Evolutionary conservation across 2,113 vertebrate genomes (phyloP).

Genomic region (Calidris pugnax): DNA sequence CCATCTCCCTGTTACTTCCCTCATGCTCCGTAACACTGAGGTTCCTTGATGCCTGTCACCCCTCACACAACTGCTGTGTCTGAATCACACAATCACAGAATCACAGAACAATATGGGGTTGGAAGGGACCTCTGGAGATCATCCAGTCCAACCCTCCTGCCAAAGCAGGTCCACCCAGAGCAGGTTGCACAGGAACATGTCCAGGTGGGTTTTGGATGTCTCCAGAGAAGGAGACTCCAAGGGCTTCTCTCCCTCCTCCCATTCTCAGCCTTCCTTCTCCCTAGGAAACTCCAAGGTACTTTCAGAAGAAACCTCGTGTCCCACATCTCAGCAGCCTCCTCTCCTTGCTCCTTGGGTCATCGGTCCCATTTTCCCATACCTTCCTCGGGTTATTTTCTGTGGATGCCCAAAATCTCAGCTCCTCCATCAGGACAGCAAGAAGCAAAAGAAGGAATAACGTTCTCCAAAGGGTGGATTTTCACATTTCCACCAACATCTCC

Average conservation of each 20-base stretch:
- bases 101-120: too few species aligned
- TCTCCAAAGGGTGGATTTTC: background rate
- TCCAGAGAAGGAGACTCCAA: too few species aligned
- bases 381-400: rapidly evolving
- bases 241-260: background rate
- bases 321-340: background rate
- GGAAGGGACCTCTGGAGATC: too few species aligned
- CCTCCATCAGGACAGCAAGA: background rate
- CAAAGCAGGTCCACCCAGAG: too few species aligned
- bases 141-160: too few species aligned
- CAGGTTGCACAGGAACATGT: too few species aligned
- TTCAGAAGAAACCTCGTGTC: background rate
- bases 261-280: background rate
- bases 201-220: too few species aligned
- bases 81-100: too few species aligned
- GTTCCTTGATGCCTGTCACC: background rate
- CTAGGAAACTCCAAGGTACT: background rate
- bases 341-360: background rate
- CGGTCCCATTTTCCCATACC: background rate
- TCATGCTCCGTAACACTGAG: background rate
- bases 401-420: background rate
- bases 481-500: background rate
- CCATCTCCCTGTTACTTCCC: background rate
- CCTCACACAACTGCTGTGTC: rapidly evolving
- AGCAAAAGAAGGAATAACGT: background rate